These are phyloP conservation scores for Drosophila sordidula DNA, from an alignment of 2,888 invertebrate genomes.

Conservation along the genomic window DNA sequence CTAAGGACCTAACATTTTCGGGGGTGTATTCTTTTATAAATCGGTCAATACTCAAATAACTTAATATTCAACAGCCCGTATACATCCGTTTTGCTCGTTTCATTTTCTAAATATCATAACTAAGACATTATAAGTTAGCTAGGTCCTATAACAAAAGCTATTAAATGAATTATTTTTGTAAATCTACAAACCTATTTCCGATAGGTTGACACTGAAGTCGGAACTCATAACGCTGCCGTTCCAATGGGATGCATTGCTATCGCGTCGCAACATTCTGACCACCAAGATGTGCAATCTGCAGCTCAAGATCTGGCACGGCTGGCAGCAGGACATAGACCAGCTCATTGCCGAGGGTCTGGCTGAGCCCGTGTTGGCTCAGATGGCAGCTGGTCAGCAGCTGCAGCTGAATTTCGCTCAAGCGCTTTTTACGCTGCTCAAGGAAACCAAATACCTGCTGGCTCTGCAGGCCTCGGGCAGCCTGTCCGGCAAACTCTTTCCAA, in stretches of 20 bases:
- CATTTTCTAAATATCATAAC: too few relatives aligned
- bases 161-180: too few relatives aligned
- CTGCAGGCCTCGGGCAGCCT: conserved; percentile 82
- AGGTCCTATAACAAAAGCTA: too few relatives aligned
- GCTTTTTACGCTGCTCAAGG: conserved; percentile 90
- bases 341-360: conserved; percentile 85
- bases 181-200: background rate
- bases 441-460: conserved; percentile 92
- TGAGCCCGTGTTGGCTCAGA: conserved; percentile 74
- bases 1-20: too few relatives aligned
- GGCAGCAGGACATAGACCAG: conserved; percentile 86
- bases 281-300: conserved; percentile 85
- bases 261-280: conserved; percentile 78
- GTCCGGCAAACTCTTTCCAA: conserved; percentile 55
- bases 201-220: conserved; percentile 48
- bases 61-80: too few relatives aligned
- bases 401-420: conserved; percentile 83
- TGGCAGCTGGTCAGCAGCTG: conserved; percentile 44
- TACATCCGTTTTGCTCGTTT: too few relatives aligned
- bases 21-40: too few relatives aligned
- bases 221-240: conserved; percentile 42
- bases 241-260: conserved; percentile 63
- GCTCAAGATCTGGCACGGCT: conserved; percentile 86
- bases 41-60: too few relatives aligned
- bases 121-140: too few relatives aligned